Evolutionary conservation across 2,888 invertebrate genomes (phyloP).

Genomic region (Cynaeus angustus): DNA sequence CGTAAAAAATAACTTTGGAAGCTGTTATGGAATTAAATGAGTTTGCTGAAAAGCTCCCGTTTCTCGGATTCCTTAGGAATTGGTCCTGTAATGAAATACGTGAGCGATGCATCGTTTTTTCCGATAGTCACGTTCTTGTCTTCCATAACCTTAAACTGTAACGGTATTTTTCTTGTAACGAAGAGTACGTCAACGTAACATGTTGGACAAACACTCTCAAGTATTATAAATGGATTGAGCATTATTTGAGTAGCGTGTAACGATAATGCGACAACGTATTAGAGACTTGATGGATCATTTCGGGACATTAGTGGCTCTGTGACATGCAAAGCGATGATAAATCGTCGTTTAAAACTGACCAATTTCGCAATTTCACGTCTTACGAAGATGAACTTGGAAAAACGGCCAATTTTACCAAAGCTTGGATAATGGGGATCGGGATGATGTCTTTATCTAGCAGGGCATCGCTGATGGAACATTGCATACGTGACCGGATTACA

Average conservation of each 20-base stretch:
- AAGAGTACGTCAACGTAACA: constrained; percentile 1
- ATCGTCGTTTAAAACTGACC: constrained; percentile 34
- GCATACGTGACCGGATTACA: constrained; percentile 66
- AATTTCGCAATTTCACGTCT: constrained; percentile 27
- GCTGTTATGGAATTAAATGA: constrained; percentile 45
- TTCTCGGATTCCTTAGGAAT: constrained; percentile 36
- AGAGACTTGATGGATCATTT: constrained; percentile 49
- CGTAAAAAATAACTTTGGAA: constrained; percentile 41
- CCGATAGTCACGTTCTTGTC: constrained; percentile 38
- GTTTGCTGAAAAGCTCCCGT: constrained; percentile 38
- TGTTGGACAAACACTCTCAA: constrained; percentile 19
- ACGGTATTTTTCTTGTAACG: constrained; percentile 4
- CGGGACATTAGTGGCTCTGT: constrained; percentile 43
- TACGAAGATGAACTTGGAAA: not conserved
- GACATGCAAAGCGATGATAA: constrained; percentile 48
- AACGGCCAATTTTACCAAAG: constrained; percentile 64
- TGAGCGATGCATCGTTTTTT: constrained; percentile 47
- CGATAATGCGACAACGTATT: constrained; percentile 48
- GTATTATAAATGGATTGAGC: constrained; percentile 46
- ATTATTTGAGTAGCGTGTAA: constrained; percentile 49
- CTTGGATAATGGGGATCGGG: constrained; percentile 64
- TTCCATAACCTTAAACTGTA: constrained; percentile 13
- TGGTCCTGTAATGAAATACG: constrained; percentile 46
- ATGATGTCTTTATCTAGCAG: constrained; percentile 65
- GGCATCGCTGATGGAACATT: constrained; percentile 61